phyloP scores from a whole-genome alignment of 2,888 invertebrate genomes.

The Trissonchulus latispiculum region DNA sequence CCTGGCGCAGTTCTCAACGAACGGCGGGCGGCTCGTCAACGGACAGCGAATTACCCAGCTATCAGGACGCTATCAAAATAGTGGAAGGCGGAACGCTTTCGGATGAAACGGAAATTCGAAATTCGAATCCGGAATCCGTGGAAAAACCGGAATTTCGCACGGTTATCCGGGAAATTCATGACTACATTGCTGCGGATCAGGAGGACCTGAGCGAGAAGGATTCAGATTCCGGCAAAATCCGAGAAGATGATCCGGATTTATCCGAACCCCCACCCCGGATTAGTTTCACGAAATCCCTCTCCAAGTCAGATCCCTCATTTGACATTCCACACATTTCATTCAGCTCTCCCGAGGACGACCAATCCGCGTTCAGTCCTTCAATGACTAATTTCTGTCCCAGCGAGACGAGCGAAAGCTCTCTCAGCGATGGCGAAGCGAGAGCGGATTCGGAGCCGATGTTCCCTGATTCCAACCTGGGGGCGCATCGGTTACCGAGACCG shows the following conservation, averaged over 20 bases:
- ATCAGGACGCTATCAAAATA: not conserved
- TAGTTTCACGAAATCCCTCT: not conserved
- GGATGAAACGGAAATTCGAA: not conserved
- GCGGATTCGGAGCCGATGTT: not conserved
- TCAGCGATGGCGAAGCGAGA: not conserved
- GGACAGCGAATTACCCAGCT: not conserved
- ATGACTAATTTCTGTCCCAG: not conserved
- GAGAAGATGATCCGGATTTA: not conserved
- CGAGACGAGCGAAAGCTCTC: too few relatives aligned
- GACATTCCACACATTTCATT: not conserved
- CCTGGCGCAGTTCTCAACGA: not conserved
- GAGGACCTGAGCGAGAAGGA: too few relatives aligned
- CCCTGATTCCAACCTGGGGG: not conserved
- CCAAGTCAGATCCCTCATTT: not conserved
- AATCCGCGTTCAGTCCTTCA: not conserved
- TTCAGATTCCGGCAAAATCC: not conserved
- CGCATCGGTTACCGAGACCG: too few relatives aligned
- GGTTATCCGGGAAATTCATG: not conserved
- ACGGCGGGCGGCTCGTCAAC: not conserved
- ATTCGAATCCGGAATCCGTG: not conserved
- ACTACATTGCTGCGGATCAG: not conserved
- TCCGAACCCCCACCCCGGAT: not conserved
- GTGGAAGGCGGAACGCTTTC: too few relatives aligned
- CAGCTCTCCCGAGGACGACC: not conserved
- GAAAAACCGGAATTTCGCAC: not conserved